Evolutionary conservation across 2,797 vertebrate genomes (phyloP), one percentile per base, ranked within the genome.

Genomic region (Selene dorsalis): DNA sequence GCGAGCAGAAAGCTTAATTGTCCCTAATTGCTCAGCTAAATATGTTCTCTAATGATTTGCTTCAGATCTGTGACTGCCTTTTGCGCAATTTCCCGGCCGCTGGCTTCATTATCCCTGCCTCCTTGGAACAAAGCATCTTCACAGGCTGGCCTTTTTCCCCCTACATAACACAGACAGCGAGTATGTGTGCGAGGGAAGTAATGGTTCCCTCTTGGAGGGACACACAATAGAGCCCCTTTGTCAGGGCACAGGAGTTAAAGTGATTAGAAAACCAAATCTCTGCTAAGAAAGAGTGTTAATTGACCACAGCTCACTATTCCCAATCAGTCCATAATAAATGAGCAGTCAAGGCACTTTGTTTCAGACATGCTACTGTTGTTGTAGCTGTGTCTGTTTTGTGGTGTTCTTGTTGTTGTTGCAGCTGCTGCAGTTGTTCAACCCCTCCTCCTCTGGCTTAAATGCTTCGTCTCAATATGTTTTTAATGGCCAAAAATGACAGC

Each of bases 1-100:
- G 94, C 86, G 91, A 94, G 95, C 95, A 96, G 95, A 94, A 96
- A 96, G 96, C 96, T 96, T 96, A 97, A 97, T 96, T 96, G 96
- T 95, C 96, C 95, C 95, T 96, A 97, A 97, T 97, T 96, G 96
- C 91, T 95, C 93, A 86, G 93, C 95, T 96, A 95, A 96, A 97
- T 96, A 95, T 95, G 94, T 96, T 96, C 94, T 95, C 94, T 94
- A 95, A 95, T 95, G 96, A 96, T 95, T 96, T 93, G 94, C 94
- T 93, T 86, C 94, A 93, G 93, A 94, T 96, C 95, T 96, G 95
- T 95, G 95, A 94, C 95, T 95, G 95, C 94, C 94, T 95, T 94
- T 93, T 92, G 93, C 90, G 70, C 94, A 95, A 96, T 95, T 95
- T 96, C 95, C 95, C 95, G 90, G 94, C 95, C 95, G 93, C 95